phyloP scores from a whole-genome alignment of 2,113 vertebrate genomes.

The Heloderma charlesbogerti region DNA sequence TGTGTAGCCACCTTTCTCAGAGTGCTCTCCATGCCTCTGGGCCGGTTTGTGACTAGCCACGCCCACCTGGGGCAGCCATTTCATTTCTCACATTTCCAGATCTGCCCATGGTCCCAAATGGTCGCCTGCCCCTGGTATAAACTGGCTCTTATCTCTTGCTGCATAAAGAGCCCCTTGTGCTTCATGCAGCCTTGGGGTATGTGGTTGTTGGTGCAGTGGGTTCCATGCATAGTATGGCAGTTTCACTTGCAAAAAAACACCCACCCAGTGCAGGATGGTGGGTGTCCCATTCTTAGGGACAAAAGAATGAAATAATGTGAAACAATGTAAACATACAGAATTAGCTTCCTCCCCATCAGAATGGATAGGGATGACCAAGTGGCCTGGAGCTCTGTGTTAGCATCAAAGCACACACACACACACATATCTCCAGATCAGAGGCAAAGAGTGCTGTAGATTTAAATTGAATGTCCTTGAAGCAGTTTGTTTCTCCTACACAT shows the following conservation, averaged over 20 bases:
- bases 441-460: background rate
- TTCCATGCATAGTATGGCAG: background rate
- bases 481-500: background rate
- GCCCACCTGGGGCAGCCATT: background rate
- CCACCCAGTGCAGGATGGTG: background rate
- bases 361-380: background rate
- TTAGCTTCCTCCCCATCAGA: background rate
- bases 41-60: background rate
- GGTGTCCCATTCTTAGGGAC: no score
- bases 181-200: background rate
- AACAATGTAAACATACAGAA: background rate
- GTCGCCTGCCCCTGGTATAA: no score
- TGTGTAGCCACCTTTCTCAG: background rate
- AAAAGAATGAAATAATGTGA: background rate
- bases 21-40: no score
- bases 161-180: background rate
- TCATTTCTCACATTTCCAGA: no score
- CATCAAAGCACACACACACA: background rate
- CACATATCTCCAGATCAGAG: background rate
- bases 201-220: background rate
- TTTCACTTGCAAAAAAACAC: background rate
- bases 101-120: no score
- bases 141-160: no score
- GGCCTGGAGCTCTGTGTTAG: background rate
- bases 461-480: background rate